Base-by-base conservation (phyloP, 2,888 invertebrate genomes). In the Crossocerus cetratus region DNA sequence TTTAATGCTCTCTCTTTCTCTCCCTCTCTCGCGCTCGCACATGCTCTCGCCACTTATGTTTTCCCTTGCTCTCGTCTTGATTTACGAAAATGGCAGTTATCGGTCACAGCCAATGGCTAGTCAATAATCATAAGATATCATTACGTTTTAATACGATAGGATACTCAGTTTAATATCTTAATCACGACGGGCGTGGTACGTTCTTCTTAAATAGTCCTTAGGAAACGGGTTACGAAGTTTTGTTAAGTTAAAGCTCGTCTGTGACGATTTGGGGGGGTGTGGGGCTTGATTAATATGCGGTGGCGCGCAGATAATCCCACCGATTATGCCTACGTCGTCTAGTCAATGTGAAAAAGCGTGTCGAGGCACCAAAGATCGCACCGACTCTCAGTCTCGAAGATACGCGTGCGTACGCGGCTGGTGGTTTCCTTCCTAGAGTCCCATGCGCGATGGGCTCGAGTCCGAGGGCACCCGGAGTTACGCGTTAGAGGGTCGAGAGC, bases 71-170 rank as follows among this genome's bases (percentile, higher is more conserved):
- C 72, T 71, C 76, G 68, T 72, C 83, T 81, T 86, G 84, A 82
- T 83, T 84, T 89, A 89, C 84, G 88, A 90, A 90, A 90, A 90
- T 90, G 90, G 90, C 90, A 90, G 90, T 90, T 90, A 90, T 90
- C 90, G 90, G 88, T 90, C 90, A 90, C 90, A 90, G 90, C 90
- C 90, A 90, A 89, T 87, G 90, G 90, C 90, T 90, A 90, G 88
- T 83, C 72, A 78, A 80, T 82, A 80, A 78, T 80, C 78, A 73
- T 82, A 82, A 82, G 73, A 79, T 32, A 32, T 32, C 70, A 65
- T 80, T 81, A 80, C 79, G 69, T 72, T 77, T 81, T 73, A 80
- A 77, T 82, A 81, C 72, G 79, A 77, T 82, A 16, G 16, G 14
- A 16, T 81, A 82, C 72, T 32, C 77, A 80, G 76, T 32, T 82